Base-by-base conservation (phyloP, 1,140 invertebrate genomes). In the Lasioglossum baleicum region DNA sequence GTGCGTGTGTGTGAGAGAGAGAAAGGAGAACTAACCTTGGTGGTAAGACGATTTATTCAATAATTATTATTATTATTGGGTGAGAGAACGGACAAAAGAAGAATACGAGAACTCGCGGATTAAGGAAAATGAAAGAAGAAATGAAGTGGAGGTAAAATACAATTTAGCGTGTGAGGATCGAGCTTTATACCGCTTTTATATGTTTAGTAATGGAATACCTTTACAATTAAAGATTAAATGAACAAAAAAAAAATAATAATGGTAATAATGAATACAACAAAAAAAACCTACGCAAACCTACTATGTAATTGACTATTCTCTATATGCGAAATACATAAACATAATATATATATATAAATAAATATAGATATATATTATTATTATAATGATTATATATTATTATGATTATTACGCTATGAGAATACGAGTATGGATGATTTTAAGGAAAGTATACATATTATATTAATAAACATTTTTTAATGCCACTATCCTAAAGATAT, bases 371-470 rank as follows among this genome's bases (percentile, higher is more conserved):
- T 89, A 86, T 88, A 84, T 82, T 88, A 88, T 87, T 87, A 86
- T 84, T 89, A 88, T 89, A 88, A 92, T 88, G 88, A 84, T 89
- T 87, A 87, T 88, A 90, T 88, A 89, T 88, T 88, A 88, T 84
- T 89, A 88, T 89, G 88, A 92, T 92, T 91, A 92, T 91, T 91
- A 90, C 83, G 90, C 91, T 92, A 90, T 87, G 89, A 91, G 86
- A 92, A 90, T 92, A 92, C 87, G 90, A 93, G 89, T 92, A 93
- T 88, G 90, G 60, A 92, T 90, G 91, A 92, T 91, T 92, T 93
- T 92, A 92, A 93, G 91, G 90, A 93, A 93, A 92, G 91, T 93
- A 93, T 92, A 92, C 91, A 91, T 92, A 93, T 92, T 90, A 92
- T 92, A 93, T 91, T 90, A 92, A 92, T 92, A 91, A 92, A 92